Conservation (phyloP, 2,888 invertebrate genomes). For the Celastrina argiolus region DNA sequence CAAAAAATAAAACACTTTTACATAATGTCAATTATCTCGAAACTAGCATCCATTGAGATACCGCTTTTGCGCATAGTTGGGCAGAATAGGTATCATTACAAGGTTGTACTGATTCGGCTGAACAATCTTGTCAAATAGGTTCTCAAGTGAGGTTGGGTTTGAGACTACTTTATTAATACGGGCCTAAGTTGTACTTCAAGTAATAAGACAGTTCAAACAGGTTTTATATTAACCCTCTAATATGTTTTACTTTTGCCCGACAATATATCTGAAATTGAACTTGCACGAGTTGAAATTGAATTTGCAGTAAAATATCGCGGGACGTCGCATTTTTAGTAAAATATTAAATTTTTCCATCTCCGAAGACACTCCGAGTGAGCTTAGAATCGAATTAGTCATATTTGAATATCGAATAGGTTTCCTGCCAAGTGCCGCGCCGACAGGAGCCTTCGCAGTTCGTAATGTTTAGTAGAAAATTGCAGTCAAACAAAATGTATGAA, state of each 20-base stretch:
- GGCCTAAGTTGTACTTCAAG: too few relatives aligned
- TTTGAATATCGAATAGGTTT: slow-evolving; percentile 11
- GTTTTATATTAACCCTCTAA: neutral
- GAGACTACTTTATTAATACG: too few relatives aligned
- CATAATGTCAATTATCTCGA: too few relatives aligned
- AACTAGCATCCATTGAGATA: too few relatives aligned
- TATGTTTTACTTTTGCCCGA: neutral
- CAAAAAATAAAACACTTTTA: too few relatives aligned
- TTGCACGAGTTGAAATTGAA: slow-evolving; percentile 5
- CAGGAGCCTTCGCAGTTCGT: neutral
- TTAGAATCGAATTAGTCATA: slow-evolving; percentile 14
- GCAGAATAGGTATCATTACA: too few relatives aligned
- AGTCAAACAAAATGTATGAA: neutral
- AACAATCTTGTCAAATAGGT: too few relatives aligned
- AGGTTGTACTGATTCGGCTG: too few relatives aligned
- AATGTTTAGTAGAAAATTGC: neutral
- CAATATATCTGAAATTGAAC: neutral
- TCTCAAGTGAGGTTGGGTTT: too few relatives aligned
- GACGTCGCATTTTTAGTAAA: slow-evolving; percentile 15
- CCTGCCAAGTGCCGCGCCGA: neutral
- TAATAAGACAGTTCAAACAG: neutral
- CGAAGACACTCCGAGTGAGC: neutral
- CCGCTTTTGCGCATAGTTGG: too few relatives aligned
- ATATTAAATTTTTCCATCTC: slow-evolving; percentile 18
- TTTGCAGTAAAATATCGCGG: slow-evolving; percentile 8